Evolutionary conservation across 2,888 invertebrate genomes (phyloP).

Genomic region (Nemotelus pantherinus): DNA sequence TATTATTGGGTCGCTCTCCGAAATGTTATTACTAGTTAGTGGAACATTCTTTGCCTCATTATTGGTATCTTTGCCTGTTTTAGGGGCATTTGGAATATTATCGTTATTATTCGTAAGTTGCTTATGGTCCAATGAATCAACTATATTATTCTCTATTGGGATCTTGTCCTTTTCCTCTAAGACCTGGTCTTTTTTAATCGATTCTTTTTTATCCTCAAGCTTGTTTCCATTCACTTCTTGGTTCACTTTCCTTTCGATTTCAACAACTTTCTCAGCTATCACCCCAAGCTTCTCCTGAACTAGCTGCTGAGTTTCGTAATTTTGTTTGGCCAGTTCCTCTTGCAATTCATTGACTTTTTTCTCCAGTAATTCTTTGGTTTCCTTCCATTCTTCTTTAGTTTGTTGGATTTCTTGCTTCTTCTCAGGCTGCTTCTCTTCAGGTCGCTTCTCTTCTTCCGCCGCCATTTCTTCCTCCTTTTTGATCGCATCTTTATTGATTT

Average conservation of each 20-base stretch:
- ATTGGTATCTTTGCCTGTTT: neutral
- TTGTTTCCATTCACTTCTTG: conserved; percentile 58
- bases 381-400: conserved; percentile 59
- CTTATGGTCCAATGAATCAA: conserved; percentile 34
- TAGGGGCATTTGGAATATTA: neutral
- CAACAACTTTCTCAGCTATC: conserved; percentile 64
- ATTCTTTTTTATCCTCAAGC: conserved; percentile 63
- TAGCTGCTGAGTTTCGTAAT: conserved; percentile 59
- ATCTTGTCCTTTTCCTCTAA: conserved; percentile 61
- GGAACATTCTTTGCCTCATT: no score
- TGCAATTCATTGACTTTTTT: conserved; percentile 65
- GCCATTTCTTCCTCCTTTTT: conserved; percentile 65
- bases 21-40: neutral
- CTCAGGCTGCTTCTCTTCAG: conserved; percentile 57
- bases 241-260: conserved; percentile 67
- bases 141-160: conserved; percentile 53
- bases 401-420: conserved; percentile 58
- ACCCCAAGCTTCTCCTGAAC: conserved; percentile 59
- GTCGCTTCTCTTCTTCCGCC: conserved; percentile 57
- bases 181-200: conserved; percentile 58
- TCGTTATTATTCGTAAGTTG: neutral
- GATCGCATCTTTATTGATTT: conserved; percentile 63
- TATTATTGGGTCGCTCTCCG: conserved; percentile 18
- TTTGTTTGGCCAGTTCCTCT: conserved; percentile 63
- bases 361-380: conserved; percentile 60